phyloP scores from a whole-genome alignment of 2,888 invertebrate species.

The Phortica okadai region DNA sequence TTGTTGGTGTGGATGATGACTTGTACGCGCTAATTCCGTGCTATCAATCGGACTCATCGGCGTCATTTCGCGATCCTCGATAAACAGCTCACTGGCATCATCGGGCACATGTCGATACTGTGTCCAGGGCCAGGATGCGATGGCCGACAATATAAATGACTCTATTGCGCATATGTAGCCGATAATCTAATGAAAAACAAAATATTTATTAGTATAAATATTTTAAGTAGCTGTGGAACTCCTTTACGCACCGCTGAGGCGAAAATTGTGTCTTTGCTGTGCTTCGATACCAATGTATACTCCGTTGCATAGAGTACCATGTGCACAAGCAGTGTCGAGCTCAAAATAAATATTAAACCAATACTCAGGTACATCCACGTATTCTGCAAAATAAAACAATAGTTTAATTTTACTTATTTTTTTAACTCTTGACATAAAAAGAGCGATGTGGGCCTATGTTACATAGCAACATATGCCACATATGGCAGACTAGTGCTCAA shows the following conservation, averaged over 20 bases:
- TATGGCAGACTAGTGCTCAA: too few relatives aligned
- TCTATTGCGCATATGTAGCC: slow-evolving; percentile 81
- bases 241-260: slow-evolving; percentile 80
- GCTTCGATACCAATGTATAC: slow-evolving; percentile 83
- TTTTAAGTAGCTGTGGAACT: neutral
- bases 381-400: slow-evolving; percentile 77
- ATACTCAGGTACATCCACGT: slow-evolving; percentile 85
- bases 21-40: slow-evolving; percentile 74
- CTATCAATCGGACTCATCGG: slow-evolving; percentile 77
- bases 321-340: slow-evolving; percentile 83
- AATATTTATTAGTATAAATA: neutral
- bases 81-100: slow-evolving; percentile 80
- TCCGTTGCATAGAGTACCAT: slow-evolving; percentile 82
- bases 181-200: slow-evolving; percentile 76
- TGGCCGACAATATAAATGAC: slow-evolving; percentile 79
- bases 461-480: too few relatives aligned
- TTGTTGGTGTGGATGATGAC: slow-evolving; percentile 54
- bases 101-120: slow-evolving; percentile 81
- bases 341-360: slow-evolving; percentile 83
- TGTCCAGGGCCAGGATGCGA: slow-evolving; percentile 79
- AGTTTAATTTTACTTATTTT: neutral
- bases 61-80: slow-evolving; percentile 78
- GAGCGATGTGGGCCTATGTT: too few relatives aligned
- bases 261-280: slow-evolving; percentile 84
- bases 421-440: too few relatives aligned